Conservation (phyloP, 2,888 invertebrate genomes). For the Periphyllus acericola region DNA sequence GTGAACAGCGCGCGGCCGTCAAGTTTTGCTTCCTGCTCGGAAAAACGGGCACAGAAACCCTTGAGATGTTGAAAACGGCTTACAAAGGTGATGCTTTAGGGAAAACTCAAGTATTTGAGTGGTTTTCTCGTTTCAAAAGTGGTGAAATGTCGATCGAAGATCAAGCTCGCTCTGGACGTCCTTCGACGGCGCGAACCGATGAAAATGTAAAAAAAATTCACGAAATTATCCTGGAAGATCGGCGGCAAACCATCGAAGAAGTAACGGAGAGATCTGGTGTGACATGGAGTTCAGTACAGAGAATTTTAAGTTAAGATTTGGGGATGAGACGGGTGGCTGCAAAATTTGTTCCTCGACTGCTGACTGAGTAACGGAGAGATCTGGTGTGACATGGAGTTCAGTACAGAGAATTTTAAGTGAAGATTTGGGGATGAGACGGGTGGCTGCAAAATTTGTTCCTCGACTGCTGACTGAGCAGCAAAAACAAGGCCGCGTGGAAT, state of each 20-base stretch:
- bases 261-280: constrained; percentile 26
- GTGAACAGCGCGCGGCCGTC: too few relatives aligned
- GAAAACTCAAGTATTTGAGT: too few relatives aligned
- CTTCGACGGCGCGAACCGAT: too few relatives aligned
- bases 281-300: constrained; percentile 45
- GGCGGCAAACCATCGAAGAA: constrained; percentile 27
- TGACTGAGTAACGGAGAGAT: constrained; percentile 55
- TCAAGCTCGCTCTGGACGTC: too few relatives aligned
- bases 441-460: constrained; percentile 62
- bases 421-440: constrained; percentile 60
- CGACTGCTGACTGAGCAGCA: constrained; percentile 55
- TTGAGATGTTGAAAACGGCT: too few relatives aligned
- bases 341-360: constrained; percentile 61
- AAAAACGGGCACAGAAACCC: too few relatives aligned
- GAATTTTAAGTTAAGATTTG: constrained; percentile 59
- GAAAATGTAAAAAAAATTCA: too few relatives aligned
- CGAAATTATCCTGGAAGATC: constrained; percentile 24
- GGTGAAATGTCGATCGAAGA: too few relatives aligned
- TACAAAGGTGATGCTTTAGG: too few relatives aligned
- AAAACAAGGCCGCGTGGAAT: too few relatives aligned
- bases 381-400: constrained; percentile 54
- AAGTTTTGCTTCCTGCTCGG: too few relatives aligned
- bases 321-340: constrained; percentile 61
- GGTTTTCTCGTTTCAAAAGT: too few relatives aligned
- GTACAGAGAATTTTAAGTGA: constrained; percentile 55